Percentiles rank a stretch among this genome's conserved stretches.
These are phyloP conservation scores for Drosophila quadrilineata DNA, from an alignment of 1,140 invertebrate genomes.

Conservation along the genomic window DNA sequence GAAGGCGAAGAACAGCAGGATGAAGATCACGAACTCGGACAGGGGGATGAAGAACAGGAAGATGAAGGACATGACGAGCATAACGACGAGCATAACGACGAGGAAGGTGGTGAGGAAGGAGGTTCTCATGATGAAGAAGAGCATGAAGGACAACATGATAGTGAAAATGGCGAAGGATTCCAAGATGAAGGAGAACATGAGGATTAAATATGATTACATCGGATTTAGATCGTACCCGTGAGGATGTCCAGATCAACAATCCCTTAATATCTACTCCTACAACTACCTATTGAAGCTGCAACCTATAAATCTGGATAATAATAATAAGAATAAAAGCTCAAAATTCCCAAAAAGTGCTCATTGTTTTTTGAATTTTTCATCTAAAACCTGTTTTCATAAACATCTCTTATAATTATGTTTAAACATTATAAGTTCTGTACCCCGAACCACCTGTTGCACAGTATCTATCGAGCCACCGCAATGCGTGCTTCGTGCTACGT, in stretches of 20 bases:
- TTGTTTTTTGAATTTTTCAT: no score
- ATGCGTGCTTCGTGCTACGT: conserved; percentile 47
- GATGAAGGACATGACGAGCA: background rate
- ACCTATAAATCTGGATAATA: no score
- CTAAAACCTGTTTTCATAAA: no score
- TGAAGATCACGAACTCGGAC: background rate
- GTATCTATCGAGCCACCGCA: conserved; percentile 30
- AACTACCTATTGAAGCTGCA: no score
- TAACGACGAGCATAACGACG: background rate
- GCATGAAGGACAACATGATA: background rate
- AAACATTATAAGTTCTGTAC: background rate
- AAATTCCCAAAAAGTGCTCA: no score
- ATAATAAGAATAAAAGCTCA: no score
- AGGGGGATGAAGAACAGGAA: background rate
- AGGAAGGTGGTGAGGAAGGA: background rate
- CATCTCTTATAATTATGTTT: no score
- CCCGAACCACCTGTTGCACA: conserved; percentile 4
- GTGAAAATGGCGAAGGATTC: background rate
- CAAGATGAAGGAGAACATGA: background rate
- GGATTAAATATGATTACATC: conserved; percentile 1
- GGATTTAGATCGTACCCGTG: no score
- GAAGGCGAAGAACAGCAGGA: background rate
- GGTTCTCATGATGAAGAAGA: background rate
- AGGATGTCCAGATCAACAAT: no score
- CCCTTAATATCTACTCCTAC: no score